A percentile compares a stretch with the other conserved stretches of the same genome.
These are phyloP conservation scores for Galerucella pusilla DNA, from an alignment of 2,888 invertebrate genomes.

Conservation along the genomic window DNA sequence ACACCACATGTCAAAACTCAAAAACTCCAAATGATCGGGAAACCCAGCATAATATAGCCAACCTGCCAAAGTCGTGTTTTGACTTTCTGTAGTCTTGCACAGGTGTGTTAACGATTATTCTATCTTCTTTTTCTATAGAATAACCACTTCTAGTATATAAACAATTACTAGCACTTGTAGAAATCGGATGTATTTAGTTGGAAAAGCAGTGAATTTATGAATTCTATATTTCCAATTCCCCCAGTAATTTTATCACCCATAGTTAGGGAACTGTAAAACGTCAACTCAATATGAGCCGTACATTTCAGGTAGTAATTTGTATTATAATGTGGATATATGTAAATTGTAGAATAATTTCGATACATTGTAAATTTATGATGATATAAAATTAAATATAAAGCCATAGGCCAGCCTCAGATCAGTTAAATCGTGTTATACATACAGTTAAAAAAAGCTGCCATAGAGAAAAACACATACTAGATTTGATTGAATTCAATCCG, in stretches of 20 bases:
- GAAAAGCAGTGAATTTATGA: constrained; percentile 49
- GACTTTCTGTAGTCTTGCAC: too few species aligned
- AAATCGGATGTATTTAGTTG: too few species aligned
- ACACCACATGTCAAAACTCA: too few species aligned
- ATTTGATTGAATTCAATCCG: too few species aligned
- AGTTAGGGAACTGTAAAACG: constrained; percentile 53
- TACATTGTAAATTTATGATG: constrained; percentile 57
- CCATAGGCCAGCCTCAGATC: constrained; percentile 13
- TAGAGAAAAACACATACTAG: too few species aligned
- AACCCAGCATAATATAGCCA: too few species aligned
- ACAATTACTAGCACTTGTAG: too few species aligned
- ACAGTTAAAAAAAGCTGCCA: background rate
- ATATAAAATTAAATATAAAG: constrained; percentile 57
- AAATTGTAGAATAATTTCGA: constrained; percentile 56
- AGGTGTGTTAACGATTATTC: too few species aligned
- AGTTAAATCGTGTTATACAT: background rate
- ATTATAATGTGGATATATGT: constrained; percentile 57
- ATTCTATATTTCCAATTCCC: constrained; percentile 45
- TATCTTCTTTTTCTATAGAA: too few species aligned
- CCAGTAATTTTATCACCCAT: constrained; percentile 53
- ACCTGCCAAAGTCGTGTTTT: too few species aligned
- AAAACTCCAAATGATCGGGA: too few species aligned
- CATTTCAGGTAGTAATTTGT: constrained; percentile 57
- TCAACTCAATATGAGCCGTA: constrained; percentile 54
- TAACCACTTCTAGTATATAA: too few species aligned